Evolutionary conservation across 2,888 invertebrate genomes (phyloP), one percentile per base, ranked within the genome.

Genomic region (Lasius fuliginosus): DNA sequence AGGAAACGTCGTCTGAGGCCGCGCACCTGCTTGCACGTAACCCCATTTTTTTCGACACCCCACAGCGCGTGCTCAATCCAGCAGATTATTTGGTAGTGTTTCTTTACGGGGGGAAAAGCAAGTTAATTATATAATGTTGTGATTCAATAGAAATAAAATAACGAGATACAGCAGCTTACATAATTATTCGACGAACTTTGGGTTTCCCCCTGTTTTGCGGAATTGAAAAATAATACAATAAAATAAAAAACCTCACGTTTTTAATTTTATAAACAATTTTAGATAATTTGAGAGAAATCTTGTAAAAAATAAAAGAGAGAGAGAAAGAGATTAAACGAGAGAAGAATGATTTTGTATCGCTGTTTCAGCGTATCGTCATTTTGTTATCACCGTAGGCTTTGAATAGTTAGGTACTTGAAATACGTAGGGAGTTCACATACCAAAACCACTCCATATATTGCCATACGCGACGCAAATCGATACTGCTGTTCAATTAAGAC

Each of bases 21-120:
- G 77, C 42, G n/a, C 77, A 67, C 77, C 68, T 77, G 67, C 40
- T 15, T n/a, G 49, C 49, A 56, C 12, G 30, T 58, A 56, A 56
- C 53, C 40, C 67, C 53, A 30, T 76, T 76, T 76, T 76, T 46
- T 53, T 53, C 56, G 30, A 40, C 56, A 30, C 56, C 9, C 27
- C 27, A 36, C 6, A 3, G 46, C 12, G 64, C 75, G 53, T 56
- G 67, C 36, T 56, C 40, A 67, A 53, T 76, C 36, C 53, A 27
- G 33, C 15, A 67, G 27, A 18, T 77, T 77, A 76, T 77, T 67
- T 40, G 1, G 53, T 12, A 30, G 30, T 9, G 30, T 42, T 77
- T 56, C 18, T 30, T 40, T 56, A 9, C 42, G 3, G 11, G 18
- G 23, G 15, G 36, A 36, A 1, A 62, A 46, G 15, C 15, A 8